Percentiles rank a stretch among this genome's conserved stretches.
phyloP scores from a whole-genome alignment of 2,888 invertebrate species.

The Habroteleia sp. region DNA sequence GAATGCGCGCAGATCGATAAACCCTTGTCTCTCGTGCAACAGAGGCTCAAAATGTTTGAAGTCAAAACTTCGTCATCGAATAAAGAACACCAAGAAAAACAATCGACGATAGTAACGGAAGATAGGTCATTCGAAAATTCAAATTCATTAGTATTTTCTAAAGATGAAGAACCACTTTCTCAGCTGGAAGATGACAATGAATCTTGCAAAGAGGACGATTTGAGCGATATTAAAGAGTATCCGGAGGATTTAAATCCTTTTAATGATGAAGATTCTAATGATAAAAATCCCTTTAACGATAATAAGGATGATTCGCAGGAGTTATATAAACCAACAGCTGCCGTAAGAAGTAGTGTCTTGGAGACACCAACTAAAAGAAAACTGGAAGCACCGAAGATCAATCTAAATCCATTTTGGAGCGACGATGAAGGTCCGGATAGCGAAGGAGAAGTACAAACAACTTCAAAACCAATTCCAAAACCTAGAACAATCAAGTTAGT shows the following conservation, averaged over 20 bases:
- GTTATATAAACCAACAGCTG: slow-evolving; percentile 77
- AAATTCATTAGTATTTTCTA: slow-evolving; percentile 29
- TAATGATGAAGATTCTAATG: slow-evolving; percentile 86
- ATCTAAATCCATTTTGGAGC: slow-evolving; percentile 88
- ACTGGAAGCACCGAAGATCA: slow-evolving; percentile 83
- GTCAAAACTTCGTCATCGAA: slow-evolving; percentile 4
- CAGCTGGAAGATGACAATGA: slow-evolving; percentile 20
- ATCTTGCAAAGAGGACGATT: slow-evolving; percentile 48
- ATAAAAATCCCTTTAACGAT: slow-evolving; percentile 85
- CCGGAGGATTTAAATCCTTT: slow-evolving; percentile 93
- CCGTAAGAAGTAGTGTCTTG: slow-evolving; percentile 68
- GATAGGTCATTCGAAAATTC: slow-evolving; percentile 32
- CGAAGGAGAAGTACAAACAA: slow-evolving; percentile 62
- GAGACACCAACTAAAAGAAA: slow-evolving; percentile 69
- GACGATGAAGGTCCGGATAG: slow-evolving; percentile 85
- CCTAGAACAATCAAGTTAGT: slow-evolving; percentile 81
- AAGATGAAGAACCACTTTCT: slow-evolving; percentile 58
- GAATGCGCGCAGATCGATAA: slow-evolving; percentile 65
- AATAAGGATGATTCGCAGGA: slow-evolving; percentile 82
- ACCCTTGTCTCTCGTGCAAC: slow-evolving; percentile 73
- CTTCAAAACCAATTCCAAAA: slow-evolving; percentile 80
- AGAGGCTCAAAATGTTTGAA: slow-evolving; percentile 74
- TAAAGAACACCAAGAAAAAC: no score
- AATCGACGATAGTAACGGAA: slow-evolving; percentile 3
- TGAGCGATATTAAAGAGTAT: slow-evolving; percentile 82